phyloP scores from a whole-genome alignment of 1,140 invertebrate species.

The Rhopalosiphum padi region DNA sequence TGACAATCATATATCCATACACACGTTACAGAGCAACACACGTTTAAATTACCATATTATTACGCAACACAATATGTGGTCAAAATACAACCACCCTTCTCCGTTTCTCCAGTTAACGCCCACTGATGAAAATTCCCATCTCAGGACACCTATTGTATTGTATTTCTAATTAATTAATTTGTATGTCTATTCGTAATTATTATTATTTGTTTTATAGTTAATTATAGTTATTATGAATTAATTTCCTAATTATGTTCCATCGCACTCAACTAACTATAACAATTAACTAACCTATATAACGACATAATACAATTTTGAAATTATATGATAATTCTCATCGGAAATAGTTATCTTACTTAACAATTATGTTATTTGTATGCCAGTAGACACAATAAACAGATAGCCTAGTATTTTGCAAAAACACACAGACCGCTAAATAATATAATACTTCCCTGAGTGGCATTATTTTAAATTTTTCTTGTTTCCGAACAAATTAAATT shows the following conservation, averaged over 20 bases:
- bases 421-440: background rate
- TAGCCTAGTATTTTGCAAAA: background rate
- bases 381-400: background rate
- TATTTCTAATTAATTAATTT: background rate
- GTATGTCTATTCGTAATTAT: background rate
- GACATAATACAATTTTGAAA: background rate
- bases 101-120: background rate
- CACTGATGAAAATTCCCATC: background rate
- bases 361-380: background rate
- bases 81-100: background rate
- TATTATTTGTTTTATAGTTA: background rate
- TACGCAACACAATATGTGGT: background rate
- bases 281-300: background rate
- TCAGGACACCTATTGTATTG: background rate
- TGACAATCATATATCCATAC: background rate
- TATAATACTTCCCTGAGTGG: background rate
- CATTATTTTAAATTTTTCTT: background rate
- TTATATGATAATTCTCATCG: background rate
- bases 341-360: background rate
- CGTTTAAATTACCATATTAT: constrained; percentile 24
- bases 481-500: background rate
- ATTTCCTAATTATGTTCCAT: background rate
- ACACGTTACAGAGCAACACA: background rate
- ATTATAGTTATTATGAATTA: background rate
- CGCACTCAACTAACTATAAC: background rate